phyloP scores from a whole-genome alignment of 2,113 vertebrate genomes.

The Chauna torquata region DNA sequence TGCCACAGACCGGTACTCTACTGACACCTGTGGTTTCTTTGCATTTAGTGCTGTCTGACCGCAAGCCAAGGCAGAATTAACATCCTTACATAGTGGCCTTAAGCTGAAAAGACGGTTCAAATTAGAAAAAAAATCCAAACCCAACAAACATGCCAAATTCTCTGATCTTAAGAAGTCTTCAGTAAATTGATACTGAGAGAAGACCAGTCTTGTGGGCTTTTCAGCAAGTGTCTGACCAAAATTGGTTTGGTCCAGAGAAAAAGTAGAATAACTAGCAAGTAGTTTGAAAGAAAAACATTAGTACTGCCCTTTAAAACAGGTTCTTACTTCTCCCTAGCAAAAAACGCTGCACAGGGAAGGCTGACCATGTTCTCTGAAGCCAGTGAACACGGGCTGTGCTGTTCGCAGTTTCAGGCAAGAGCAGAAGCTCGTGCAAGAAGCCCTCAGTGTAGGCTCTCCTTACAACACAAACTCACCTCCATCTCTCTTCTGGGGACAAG shows the following conservation, averaged over 20 bases:
- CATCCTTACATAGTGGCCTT: too few species aligned
- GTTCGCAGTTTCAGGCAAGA: not conserved
- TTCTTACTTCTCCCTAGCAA: not conserved
- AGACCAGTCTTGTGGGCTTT: not conserved
- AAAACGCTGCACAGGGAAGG: not conserved
- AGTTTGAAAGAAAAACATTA: not conserved
- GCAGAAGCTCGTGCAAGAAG: not conserved
- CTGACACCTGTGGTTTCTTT: not conserved
- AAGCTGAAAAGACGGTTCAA: not conserved
- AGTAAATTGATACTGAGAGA: not conserved
- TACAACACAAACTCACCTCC: constrained; percentile 84
- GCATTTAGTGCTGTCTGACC: not conserved
- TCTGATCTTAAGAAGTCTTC: not conserved
- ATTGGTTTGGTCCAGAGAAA: not conserved
- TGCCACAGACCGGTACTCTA: not conserved
- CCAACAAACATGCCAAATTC: not conserved
- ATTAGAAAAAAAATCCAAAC: not conserved
- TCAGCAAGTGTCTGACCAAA: not conserved
- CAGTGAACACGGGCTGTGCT: not conserved
- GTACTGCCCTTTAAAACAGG: not conserved
- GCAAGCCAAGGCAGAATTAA: not conserved
- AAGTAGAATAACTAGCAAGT: not conserved
- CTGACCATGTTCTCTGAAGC: not conserved
- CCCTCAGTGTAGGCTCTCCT: not conserved
- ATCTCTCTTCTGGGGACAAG: constrained; percentile 93